These are phyloP conservation scores for Aurelia coerulea DNA, from an alignment of 30 jellyfish, hydroid and myxozoan species.

Conservation along the genomic window DNA sequence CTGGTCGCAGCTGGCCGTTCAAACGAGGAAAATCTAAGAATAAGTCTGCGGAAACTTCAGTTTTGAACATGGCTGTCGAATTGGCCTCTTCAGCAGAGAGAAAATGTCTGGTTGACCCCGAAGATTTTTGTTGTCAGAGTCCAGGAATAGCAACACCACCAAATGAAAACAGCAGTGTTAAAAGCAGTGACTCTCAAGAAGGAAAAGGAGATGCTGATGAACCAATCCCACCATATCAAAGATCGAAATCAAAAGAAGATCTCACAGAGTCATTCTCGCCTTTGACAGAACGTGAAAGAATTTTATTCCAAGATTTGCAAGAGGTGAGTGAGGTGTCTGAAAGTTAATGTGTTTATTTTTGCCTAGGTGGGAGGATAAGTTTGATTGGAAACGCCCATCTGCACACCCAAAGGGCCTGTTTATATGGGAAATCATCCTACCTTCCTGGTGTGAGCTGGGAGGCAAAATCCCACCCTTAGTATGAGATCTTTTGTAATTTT, in stretches of 20 bases:
- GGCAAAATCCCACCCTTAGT: no score
- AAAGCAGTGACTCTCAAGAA: conserved; percentile 48
- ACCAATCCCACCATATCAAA: conserved; percentile 1
- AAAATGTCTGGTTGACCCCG: conserved; percentile 24
- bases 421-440: no score
- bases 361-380: background rate
- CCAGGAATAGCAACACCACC: conserved; percentile 22
- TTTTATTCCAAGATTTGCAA: conserved; percentile 44
- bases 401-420: no score
- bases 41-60: conserved; percentile 45
- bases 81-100: conserved; percentile 7
- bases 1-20: conserved; percentile 82
- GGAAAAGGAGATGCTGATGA: conserved; percentile 29
- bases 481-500: no score
- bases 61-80: background rate
- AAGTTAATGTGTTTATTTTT: background rate
- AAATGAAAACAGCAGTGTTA: conserved; percentile 5
- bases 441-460: no score
- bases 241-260: conserved; percentile 40
- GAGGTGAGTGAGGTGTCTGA: conserved; percentile 30
- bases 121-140: conserved; percentile 6
- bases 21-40: conserved; percentile 44
- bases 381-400: background rate
- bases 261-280: conserved; percentile 39
- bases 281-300: conserved; percentile 50